Conservation (phyloP, 2,888 invertebrate species). For the Archaeoteleia sp. region DNA sequence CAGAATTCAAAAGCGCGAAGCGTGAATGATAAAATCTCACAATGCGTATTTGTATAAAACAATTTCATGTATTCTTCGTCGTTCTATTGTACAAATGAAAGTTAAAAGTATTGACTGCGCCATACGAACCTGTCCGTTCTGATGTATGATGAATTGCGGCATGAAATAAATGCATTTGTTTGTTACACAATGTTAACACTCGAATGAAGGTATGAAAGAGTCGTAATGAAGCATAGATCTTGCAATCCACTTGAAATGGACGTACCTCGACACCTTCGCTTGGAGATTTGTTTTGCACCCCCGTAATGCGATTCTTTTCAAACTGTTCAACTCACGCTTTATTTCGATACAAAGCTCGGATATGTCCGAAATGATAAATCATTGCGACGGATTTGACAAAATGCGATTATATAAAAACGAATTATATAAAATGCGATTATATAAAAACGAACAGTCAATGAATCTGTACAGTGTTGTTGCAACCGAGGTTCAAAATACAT, state of each 20-base stretch:
- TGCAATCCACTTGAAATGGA: constrained; percentile 16
- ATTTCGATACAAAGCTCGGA: constrained; percentile 6
- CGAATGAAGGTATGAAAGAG: constrained; percentile 11
- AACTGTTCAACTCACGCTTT: constrained; percentile 1
- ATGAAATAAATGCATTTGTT: constrained; percentile 35
- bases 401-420: no score
- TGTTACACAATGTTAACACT: constrained; percentile 18
- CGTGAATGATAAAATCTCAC: no score
- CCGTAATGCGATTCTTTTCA: constrained; percentile 8
- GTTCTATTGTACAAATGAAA: no score
- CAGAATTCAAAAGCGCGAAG: no score
- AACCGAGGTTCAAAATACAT: no score
- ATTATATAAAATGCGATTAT: no score
- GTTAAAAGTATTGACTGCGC: constrained; percentile 11
- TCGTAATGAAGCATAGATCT: constrained; percentile 15
- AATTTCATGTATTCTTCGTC: no score
- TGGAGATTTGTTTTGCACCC: constrained; percentile 12
- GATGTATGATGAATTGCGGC: constrained; percentile 32
- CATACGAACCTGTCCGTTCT: constrained; percentile 39
- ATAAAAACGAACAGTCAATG: no score
- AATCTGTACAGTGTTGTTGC: no score
- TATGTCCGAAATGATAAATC: constrained; percentile 1
- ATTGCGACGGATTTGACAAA: constrained; percentile 1
- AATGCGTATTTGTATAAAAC: no score
- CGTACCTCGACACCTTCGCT: constrained; percentile 2